Evolutionary conservation across 2,797 vertebrate genomes (phyloP).

Genomic region (Tamandua tetradactyla): DNA sequence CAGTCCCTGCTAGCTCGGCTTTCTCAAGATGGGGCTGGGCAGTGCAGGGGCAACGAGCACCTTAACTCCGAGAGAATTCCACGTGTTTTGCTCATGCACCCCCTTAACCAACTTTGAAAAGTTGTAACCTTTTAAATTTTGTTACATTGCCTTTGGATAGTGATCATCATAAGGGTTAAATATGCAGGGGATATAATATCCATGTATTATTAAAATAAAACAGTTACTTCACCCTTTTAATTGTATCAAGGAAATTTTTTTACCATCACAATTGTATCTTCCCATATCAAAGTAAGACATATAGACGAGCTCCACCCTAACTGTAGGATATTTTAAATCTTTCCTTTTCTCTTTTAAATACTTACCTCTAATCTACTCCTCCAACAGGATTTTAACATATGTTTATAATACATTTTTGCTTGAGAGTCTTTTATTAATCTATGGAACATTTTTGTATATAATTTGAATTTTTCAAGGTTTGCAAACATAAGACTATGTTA

Average conservation of each 20-base stretch:
- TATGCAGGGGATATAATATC: background rate
- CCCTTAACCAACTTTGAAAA: background rate
- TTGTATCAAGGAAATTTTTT: background rate
- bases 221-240: constrained; percentile 7
- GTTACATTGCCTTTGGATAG: background rate
- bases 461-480: constrained; percentile 47
- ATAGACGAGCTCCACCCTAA: background rate
- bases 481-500: background rate
- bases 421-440: background rate
- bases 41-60: too few species aligned
- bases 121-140: background rate
- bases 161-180: background rate
- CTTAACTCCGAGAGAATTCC: background rate
- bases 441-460: background rate
- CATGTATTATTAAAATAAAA: constrained; percentile 41
- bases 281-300: background rate
- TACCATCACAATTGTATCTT: background rate
- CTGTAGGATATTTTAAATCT: background rate
- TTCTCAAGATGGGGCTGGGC: background rate
- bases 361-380: background rate
- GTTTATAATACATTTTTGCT: background rate
- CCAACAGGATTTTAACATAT: background rate
- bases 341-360: constrained; percentile 7
- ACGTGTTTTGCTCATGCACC: background rate
- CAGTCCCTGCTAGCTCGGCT: background rate